Evolutionary conservation across 2,113 vertebrate genomes (phyloP), one percentile per base, ranked within the genome.

Genomic region (Lontra canadensis): DNA sequence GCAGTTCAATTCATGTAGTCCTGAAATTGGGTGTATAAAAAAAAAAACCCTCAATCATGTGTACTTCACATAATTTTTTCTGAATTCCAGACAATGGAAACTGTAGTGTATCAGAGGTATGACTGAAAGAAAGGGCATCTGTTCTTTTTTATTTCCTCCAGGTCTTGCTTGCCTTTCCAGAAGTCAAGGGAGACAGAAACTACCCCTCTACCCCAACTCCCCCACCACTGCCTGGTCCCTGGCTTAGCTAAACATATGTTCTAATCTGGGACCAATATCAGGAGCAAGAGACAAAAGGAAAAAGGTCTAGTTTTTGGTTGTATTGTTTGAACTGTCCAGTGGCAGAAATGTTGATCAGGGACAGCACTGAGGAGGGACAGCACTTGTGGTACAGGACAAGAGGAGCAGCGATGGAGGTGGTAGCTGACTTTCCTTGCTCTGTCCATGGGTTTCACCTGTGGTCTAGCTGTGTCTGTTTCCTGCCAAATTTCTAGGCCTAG

Each of bases 181-280:
- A 89, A 57, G 3, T n/a, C 26, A 44, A n/a, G 59, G 34, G n/a
- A 15, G 47, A 2, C 14, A 69, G 39, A 49, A 61, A 69, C 36
- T 44, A 9, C 4, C 11, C 21, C 11, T 11, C 21, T 4, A 2
- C 11, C 6, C 21, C 4, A 4, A 2, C 36, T 13, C 14, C 7
- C 5, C 73, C 1, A 44, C 11, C 26, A 34, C 36, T 55, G 15
- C 13, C 13, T 73, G 13, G 29, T 0, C 0, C 8, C 49, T 78
- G 15, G 49, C 42, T 81, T 73, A 81, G 29, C 39, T 90, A 67
- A 93, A 34, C 90, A 7, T 11, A n/a, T 79, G 15, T 31, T 81
- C n/a, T 26, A 26, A 25, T 44, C 59, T 76, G 34, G 47, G 7
- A 25, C 26, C 63, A 73, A 7, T 59, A 1, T 86, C 15, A 17